These are phyloP conservation scores for Ecdyonurus torrentis DNA, from an alignment of 2,888 invertebrate species.

Conservation along the genomic window DNA sequence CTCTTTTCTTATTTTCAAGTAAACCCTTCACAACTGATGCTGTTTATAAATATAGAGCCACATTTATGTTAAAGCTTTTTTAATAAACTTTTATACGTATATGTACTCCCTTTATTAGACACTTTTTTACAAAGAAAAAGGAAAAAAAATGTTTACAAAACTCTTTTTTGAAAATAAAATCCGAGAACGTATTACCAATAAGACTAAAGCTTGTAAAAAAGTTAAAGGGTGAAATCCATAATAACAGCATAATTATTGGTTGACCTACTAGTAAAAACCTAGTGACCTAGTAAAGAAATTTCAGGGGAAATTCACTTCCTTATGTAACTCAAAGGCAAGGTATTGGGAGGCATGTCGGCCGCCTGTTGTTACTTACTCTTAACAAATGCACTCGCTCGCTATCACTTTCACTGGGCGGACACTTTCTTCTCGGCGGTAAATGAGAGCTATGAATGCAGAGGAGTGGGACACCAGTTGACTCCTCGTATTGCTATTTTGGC, in stretches of 20 bases:
- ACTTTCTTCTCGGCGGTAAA: not conserved
- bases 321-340: not conserved
- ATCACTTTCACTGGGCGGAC: not conserved
- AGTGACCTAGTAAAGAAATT: not conserved
- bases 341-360: not conserved
- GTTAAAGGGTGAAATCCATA: not conserved
- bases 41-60: no score
- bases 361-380: not conserved
- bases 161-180: no score
- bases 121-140: no score
- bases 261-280: constrained; percentile 2
- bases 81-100: no score
- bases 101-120: no score
- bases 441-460: not conserved
- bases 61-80: no score
- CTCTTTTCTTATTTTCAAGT: no score
- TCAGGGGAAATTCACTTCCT: constrained; percentile 3
- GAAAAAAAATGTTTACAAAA: no score
- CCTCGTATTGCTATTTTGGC: not conserved
- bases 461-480: not conserved
- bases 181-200: no score
- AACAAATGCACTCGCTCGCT: not conserved
- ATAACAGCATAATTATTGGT: not conserved
- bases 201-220: not conserved
- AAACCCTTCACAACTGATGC: no score